Base-by-base conservation (phyloP, 2,113 vertebrate species). In the Oceanites oceanicus region DNA sequence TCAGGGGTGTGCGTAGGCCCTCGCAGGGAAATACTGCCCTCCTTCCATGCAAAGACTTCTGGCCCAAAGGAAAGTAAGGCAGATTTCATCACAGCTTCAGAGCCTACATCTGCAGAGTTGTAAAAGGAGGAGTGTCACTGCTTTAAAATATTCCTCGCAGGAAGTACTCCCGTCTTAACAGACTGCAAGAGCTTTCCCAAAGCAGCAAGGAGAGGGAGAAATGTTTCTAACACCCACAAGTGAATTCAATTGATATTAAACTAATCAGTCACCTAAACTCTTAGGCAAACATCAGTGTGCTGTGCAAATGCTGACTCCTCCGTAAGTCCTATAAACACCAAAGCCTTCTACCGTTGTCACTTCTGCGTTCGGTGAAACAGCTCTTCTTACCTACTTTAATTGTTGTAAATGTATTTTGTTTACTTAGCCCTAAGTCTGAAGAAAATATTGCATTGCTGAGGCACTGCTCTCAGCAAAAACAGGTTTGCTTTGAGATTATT, bases 191-290 rank as follows among this genome's bases (percentile, higher is more conserved):
- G 73, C 86, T 85, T 92, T 89, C 75, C 4, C 1, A 66, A 82
- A 83, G 56, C 80, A 77, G 47, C 45, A 81, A 66, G 22, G 79
- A 93, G 65, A 86, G 36, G 36, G 29, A 92, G 89, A 94, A 68
- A 70, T 88, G 77, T 87, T 95, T 95, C 67, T 67, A 85, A 90
- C 74, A 77, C 81, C 94, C 78, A 83, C 94, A 66, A 61, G 80
- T 87, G 89, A 94, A 76, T 94, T 92, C 26, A 80, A 62, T 52
- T 95, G 91, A 79, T 95, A 94, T 88, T 95, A 95, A 97, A 91
- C 95, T 96, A 76, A 94, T 96, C 95, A 96, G 78, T 96, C 92
- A 93, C 34, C 55, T 90, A 34, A 95, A 90, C 74, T 87, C 66
- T 56, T 59, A 71, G 52, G 71, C 82, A 94, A 90, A 76, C 84